Conservation (phyloP, 2,113 vertebrate species). For the Circaetus cinerascens region DNA sequence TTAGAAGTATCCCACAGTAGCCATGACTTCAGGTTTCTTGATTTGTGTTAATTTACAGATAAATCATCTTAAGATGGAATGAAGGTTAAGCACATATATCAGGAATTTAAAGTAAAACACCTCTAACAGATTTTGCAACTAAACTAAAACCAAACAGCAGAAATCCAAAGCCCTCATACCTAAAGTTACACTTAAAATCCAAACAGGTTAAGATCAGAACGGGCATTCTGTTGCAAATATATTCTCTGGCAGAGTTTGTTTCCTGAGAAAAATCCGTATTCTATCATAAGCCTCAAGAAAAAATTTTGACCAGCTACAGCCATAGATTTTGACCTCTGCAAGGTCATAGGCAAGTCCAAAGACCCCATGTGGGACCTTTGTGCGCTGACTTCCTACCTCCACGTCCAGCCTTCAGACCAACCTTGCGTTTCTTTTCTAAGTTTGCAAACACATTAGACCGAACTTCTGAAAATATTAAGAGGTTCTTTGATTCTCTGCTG, state of each 20-base stretch:
- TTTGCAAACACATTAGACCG: background rate
- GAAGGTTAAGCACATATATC: background rate
- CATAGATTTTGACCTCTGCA: background rate
- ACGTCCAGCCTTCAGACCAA: background rate
- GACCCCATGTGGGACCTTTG: background rate
- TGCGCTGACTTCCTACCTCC: background rate
- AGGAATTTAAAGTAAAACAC: background rate
- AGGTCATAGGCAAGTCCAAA: background rate
- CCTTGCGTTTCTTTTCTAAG: background rate
- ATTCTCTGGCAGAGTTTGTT: background rate
- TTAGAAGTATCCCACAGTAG: background rate
- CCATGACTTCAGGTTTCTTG: background rate
- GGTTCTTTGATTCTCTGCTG: background rate
- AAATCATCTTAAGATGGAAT: background rate
- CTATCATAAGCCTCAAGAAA: background rate
- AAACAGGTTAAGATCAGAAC: background rate
- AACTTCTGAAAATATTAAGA: background rate
- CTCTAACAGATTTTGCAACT: background rate
- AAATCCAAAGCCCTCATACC: background rate
- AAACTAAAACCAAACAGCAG: background rate
- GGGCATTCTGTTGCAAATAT: background rate
- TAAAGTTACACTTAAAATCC: background rate
- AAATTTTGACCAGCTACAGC: background rate
- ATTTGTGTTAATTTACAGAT: background rate
- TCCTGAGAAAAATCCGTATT: background rate